Evolutionary conservation across 2,797 vertebrate genomes (phyloP), one percentile per base, ranked within the genome.

Genomic region (Enoplosus armatus): DNA sequence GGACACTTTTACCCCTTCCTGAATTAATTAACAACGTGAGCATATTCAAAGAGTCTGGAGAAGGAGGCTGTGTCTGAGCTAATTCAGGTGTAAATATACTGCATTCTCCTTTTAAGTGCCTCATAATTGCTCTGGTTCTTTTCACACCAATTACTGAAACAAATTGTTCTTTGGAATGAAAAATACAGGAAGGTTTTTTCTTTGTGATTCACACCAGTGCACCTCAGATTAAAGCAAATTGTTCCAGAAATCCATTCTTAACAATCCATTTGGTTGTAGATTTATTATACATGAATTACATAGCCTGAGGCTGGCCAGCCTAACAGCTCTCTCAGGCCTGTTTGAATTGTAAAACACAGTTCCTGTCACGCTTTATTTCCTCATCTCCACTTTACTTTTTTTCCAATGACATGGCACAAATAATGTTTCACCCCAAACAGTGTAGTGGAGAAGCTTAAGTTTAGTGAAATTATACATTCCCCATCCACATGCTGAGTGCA

Each of bases 261-360:
- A 84, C 65, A 82, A 79, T 61, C 78, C 74, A 88, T 89, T 90
- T 82, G 71, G 62, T 75, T 24, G 69, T 73, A 76, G 80, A 89
- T 88, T 56, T 79, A 88, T 87, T 72, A 77, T 86, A 85, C 68
- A 87, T 88, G 75, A 88, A 88, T 83, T 78, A 75, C 51, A 76
- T 53, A 59, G 77, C 79, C 88, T 15, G 71, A 80, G 85, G 86
- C 84, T 62, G 58, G 66, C 35, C 27, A 45, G 56, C 77, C 73
- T 65, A 84, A 87, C 86, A 80, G 77, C 78, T 84, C 85, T 85
- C 77, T 66, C 16, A 81, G 69, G 82, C 65, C 73, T 77, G 75
- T 85, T 85, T 87, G 81, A 89, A 85, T 85, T 84, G 87, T 84
- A 87, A 89, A 93, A 92, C 90, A 88, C 80, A 47, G 63, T n/a